These are phyloP conservation scores for Bujurquina vittata DNA, from an alignment of 2,113 vertebrate species.

Conservation along the genomic window DNA sequence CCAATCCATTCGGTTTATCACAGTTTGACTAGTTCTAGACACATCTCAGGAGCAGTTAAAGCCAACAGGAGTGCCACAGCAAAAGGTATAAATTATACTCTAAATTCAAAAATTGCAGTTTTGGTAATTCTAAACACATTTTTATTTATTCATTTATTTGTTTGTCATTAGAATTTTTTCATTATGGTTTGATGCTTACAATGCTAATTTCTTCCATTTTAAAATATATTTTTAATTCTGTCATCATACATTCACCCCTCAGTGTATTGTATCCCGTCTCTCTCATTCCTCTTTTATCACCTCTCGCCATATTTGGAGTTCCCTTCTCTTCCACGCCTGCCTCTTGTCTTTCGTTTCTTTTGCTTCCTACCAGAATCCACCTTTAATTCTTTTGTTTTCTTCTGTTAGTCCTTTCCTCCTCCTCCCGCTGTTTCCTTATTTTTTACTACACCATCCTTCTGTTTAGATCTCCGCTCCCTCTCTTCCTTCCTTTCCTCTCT, in stretches of 20 bases:
- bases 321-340: background rate
- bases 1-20: background rate
- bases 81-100: background rate
- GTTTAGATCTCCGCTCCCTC: background rate
- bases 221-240: background rate
- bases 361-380: background rate
- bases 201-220: background rate
- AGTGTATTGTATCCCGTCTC: no score
- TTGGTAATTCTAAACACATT: background rate
- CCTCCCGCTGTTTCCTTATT: background rate
- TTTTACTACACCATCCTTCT: background rate
- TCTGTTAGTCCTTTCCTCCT: background rate
- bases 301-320: background rate
- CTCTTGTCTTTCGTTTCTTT: background rate
- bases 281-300: background rate
- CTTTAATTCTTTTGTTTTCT: background rate
- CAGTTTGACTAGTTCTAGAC: background rate
- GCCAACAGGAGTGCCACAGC: background rate
- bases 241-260: background rate
- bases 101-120: background rate
- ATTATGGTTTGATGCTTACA: background rate
- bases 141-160: no score
- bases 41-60: background rate
- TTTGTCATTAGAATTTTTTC: background rate
- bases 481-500: background rate